Base-by-base conservation (phyloP, 2,113 vertebrate genomes). In the Lamprologus tigripictilis region DNA sequence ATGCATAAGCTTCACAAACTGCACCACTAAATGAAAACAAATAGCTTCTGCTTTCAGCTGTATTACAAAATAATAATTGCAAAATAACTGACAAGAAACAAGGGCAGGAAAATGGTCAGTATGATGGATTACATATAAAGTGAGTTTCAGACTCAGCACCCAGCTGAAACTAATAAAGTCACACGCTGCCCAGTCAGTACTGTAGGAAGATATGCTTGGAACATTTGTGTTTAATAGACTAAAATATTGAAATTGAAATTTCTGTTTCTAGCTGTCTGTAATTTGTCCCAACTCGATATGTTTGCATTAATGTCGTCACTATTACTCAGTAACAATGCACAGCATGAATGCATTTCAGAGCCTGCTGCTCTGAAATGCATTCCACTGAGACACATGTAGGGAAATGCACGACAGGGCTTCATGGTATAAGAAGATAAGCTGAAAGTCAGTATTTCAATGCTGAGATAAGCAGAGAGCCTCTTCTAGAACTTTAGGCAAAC, bases 351-450 rank as follows among this genome's bases (percentile, higher is more conserved):
- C 81, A 37, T 84, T 86, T n/a, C n/a, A 86, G 86, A 81, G 84
- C 66, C 87, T 87, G 89, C 81, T 71, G 76, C 82, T 33, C 31
- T 23, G 19, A 61, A 58, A 71, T 21, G 81, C 61, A 80, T 83
- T 66, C 73, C 45, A 5, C 82, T 4, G 80, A 68, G 86, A 86
- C 82, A 83, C 90, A 84, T 81, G 92, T 61, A 84, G 86, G 86
- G 89, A 89, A 51, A 90, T 42, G 81, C 84, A 68, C 5, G 21
- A 61, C 73, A 17, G 57, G 57, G 84, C 88, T 55, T 55, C 78
- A 90, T 92, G 88, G 84, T 66, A 23, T 23, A 79, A 86, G 81
- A 92, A 88, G 88, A 92, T 92, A 93, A 95, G 21, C 88, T 7
- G 76, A 33, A 80, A 92, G 93, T 90, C 92, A 88, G 87, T 88